Conservation (phyloP, 2,888 invertebrate genomes). For the Epiblema foenella region DNA sequence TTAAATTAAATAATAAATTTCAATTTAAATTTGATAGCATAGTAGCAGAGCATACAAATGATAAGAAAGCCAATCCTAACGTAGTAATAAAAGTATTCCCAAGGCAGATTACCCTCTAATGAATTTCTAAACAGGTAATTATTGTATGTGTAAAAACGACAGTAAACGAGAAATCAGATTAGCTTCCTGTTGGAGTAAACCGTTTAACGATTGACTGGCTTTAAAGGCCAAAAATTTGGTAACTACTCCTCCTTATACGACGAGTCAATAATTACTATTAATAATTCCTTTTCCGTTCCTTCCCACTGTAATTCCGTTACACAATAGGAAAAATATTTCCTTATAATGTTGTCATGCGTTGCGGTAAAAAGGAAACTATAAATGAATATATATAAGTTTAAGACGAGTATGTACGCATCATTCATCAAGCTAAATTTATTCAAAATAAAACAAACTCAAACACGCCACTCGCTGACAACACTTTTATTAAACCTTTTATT, state of each 20-base stretch:
- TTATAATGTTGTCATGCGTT: background rate
- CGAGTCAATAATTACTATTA: too few species aligned
- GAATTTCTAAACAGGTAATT: background rate
- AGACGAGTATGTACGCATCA: background rate
- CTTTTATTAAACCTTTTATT: slow-evolving; percentile 50
- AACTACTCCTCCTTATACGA: too few species aligned
- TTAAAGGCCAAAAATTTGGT: too few species aligned
- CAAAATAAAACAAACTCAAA: slow-evolving; percentile 33
- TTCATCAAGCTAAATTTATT: slow-evolving; percentile 21
- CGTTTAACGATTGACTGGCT: background rate
- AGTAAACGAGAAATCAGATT: background rate
- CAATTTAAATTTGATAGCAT: too few species aligned
- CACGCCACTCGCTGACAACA: slow-evolving; percentile 38
- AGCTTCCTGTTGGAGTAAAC: slow-evolving; percentile 6
- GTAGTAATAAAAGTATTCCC: background rate
- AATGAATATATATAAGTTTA: background rate
- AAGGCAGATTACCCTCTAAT: background rate
- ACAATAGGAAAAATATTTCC: too few species aligned
- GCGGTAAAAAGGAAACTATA: background rate
- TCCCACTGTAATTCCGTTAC: too few species aligned
- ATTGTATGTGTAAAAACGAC: background rate
- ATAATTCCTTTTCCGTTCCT: too few species aligned
- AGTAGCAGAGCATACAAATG: background rate
- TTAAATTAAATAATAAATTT: too few species aligned
- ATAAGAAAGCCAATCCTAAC: background rate